phyloP scores from a whole-genome alignment of 2,797 vertebrate species.

The Holocentrus rufus region DNA sequence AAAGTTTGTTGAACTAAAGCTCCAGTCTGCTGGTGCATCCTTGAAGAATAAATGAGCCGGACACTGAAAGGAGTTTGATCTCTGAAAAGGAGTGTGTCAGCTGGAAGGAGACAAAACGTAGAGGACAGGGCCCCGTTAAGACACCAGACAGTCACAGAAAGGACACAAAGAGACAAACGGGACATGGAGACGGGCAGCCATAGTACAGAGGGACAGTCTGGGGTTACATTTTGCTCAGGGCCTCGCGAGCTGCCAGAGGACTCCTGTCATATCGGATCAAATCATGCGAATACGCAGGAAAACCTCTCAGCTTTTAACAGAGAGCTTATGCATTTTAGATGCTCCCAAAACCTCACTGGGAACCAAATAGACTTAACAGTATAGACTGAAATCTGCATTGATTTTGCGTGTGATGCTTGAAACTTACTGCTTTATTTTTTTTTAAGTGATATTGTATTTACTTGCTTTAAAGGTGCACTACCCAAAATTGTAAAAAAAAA shows the following conservation, averaged over 20 bases:
- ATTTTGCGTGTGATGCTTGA: too few species aligned
- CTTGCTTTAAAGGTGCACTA: too few species aligned
- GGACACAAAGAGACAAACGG: constrained; percentile 7
- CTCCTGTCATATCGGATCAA: not conserved
- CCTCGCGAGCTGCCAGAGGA: not conserved
- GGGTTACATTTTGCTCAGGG: not conserved
- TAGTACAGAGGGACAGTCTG: not conserved
- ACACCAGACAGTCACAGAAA: not conserved
- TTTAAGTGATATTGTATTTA: too few species aligned
- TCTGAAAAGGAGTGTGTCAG: too few species aligned
- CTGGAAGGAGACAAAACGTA: too few species aligned
- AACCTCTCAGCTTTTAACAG: not conserved
- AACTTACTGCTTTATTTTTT: too few species aligned
- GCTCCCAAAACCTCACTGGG: not conserved
- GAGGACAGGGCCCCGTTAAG: not conserved
- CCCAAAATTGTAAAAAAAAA: too few species aligned
- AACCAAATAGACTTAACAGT: not conserved
- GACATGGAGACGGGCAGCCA: not conserved
- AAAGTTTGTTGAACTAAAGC: too few species aligned
- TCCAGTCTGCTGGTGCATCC: too few species aligned
- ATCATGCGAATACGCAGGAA: not conserved
- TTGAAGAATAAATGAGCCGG: too few species aligned
- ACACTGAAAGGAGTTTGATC: too few species aligned
- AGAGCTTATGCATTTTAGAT: not conserved
- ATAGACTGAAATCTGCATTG: too few species aligned